Base-by-base conservation (phyloP, 2,888 invertebrate species). In the Agriotes lineatus region DNA sequence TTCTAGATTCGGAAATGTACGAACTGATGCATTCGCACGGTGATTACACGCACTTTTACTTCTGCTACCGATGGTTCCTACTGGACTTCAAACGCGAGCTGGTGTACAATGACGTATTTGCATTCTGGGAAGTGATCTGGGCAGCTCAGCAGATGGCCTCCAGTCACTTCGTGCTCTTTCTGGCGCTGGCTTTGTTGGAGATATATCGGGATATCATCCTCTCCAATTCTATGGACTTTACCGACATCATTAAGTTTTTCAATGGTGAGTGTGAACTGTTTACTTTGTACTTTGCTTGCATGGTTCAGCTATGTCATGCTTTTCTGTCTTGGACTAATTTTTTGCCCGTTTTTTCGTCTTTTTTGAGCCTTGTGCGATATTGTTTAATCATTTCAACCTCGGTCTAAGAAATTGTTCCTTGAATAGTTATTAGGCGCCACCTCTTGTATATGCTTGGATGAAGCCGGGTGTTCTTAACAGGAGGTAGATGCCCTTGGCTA, bases 161-260 rank as follows among this genome's bases (percentile, higher is more conserved):
- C 0, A 89, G 91, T 52, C 93, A 97, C 84, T 97, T 97, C 88
- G 95, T 96, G 59, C 86, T 98, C 69, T 98, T 98, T 85, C 88
- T 98, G 70, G 97, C 97, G 0, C 87, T 98, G 74, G 96, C 97
- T 0, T 85, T 97, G 67, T 89, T 98, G 12, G 95, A 96, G 85
- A 95, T 94, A 45, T 98, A 98, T 83, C 87, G 97, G 37, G 96
- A 97, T 82, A 96, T 98, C 77, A 96, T 98, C 71, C 87, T 98
- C 42, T 94, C 96, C 58, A 97, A 98, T 85, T 90, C 93, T 77
- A 98, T 98, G 97, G 97, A 98, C 85, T 98, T 97, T 83, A 97
- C 97, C 0, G 97, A 98, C 83, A 96, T 97, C 82, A 98, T 98
- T 81, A 97, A 97, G 82, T 98, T 98, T 85, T 98, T 97, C 82